Percentiles rank a stretch among this genome's conserved stretches.
These are phyloP conservation scores for Trididemnum nubilum DNA, from an alignment of 23 tunicate genomes.

Conservation along the genomic window DNA sequence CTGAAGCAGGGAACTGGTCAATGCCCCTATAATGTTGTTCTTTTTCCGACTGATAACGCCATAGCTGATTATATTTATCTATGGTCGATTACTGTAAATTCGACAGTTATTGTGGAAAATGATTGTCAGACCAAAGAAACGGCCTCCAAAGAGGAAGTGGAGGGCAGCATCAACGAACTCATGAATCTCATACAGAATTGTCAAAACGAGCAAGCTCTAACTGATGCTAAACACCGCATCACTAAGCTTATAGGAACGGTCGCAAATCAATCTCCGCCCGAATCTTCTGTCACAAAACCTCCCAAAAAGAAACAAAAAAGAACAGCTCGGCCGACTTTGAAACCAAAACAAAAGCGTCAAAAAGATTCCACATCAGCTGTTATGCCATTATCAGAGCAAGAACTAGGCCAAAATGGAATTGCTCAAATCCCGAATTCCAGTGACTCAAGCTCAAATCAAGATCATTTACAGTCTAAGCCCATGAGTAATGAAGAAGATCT, in stretches of 20 bases:
- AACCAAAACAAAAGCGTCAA: too few relatives aligned
- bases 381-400: too few relatives aligned
- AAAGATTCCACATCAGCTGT: too few relatives aligned
- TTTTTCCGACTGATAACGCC: conserved; percentile 49
- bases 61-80: conserved; percentile 73
- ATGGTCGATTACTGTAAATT: conserved; percentile 55
- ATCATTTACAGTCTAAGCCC: too few relatives aligned
- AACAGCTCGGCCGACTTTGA: too few relatives aligned
- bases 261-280: neutral
- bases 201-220: conserved; percentile 31
- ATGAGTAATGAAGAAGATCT: too few relatives aligned
- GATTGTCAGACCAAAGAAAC: conserved; percentile 9
- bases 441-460: too few relatives aligned
- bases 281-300: too few relatives aligned
- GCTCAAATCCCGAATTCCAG: too few relatives aligned
- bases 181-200: conserved; percentile 46
- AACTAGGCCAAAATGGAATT: too few relatives aligned
- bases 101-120: conserved; percentile 63
- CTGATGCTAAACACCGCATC: conserved; percentile 48
- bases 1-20: conserved; percentile 8
- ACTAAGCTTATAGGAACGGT: conserved; percentile 47
- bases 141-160: conserved; percentile 43
- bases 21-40: conserved; percentile 28
- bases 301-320: conserved; percentile 28
- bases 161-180: conserved; percentile 58